A percentile compares a stretch with the other conserved stretches of the same genome.
Evolutionary conservation across 2,888 invertebrate genomes (phyloP).

Genomic region (Helicoverpa assulta): DNA sequence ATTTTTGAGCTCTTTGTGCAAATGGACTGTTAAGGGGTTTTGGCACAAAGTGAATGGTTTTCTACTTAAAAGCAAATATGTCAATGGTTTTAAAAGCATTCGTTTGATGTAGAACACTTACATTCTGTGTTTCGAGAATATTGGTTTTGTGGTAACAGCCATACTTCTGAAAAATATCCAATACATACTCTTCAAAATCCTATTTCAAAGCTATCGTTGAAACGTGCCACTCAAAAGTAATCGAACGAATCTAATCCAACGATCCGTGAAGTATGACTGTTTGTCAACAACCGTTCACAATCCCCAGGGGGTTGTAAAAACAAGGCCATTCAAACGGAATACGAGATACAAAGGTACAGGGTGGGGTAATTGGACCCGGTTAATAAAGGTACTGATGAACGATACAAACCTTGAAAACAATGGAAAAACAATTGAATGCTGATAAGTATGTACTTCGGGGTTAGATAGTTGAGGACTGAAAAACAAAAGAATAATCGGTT

Average conservation of each 20-base stretch:
- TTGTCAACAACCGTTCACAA: slow-evolving; percentile 16
- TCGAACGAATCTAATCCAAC: slow-evolving; percentile 9
- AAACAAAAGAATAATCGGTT: not conserved
- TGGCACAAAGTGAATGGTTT: no score
- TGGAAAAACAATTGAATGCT: not conserved
- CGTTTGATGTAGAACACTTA: no score
- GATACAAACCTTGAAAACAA: not conserved
- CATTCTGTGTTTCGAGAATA: not conserved
- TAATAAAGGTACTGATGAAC: not conserved
- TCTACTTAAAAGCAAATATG: no score
- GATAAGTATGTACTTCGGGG: not conserved
- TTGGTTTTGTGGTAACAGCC: not conserved
- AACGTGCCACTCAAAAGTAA: slow-evolving; percentile 12
- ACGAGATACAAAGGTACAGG: slow-evolving; percentile 21
- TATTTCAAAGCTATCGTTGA: not conserved
- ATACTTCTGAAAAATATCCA: not conserved
- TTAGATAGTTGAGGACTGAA: not conserved
- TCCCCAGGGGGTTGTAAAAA: slow-evolving; percentile 23
- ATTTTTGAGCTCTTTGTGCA: not conserved
- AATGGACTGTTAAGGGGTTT: no score
- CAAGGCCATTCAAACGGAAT: slow-evolving; percentile 27
- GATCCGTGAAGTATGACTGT: not conserved
- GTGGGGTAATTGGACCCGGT: slow-evolving; percentile 17
- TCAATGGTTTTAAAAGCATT: no score
- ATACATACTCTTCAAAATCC: not conserved